Conservation (phyloP, 1,140 invertebrate genomes). For the Pseudomyrmex concolor region DNA sequence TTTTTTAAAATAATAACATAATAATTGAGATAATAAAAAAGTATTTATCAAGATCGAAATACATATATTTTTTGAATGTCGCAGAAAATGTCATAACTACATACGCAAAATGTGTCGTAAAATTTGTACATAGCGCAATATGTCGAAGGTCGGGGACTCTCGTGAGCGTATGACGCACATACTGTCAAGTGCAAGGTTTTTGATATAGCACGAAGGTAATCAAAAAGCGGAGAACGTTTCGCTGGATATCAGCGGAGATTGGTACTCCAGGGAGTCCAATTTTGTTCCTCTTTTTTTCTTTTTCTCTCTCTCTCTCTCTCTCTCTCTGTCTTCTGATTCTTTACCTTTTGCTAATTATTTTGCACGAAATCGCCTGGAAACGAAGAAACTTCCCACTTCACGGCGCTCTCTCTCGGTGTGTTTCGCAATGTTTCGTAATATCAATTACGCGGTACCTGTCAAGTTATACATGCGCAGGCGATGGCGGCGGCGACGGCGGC, state of each 20-base stretch:
- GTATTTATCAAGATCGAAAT: not conserved
- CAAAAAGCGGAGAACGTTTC: not conserved
- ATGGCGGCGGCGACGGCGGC: not conserved
- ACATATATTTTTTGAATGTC: not conserved
- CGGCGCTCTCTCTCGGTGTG: not conserved
- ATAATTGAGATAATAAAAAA: not conserved
- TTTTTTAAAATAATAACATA: not conserved
- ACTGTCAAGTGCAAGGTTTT: constrained; percentile 59
- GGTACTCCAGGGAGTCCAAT: constrained; percentile 45
- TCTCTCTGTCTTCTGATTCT: not conserved
- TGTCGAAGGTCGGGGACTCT: constrained; percentile 45
- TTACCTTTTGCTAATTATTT: constrained; percentile 63
- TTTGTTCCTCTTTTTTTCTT: not conserved
- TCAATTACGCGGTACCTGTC: constrained; percentile 72
- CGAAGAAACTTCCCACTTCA: constrained; percentile 53
- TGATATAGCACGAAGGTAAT: constrained; percentile 37
- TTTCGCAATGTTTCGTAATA: constrained; percentile 72
- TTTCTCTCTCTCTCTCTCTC: not conserved
- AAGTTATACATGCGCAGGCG: constrained; percentile 44
- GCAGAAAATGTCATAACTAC: not conserved
- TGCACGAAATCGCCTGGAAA: constrained; percentile 65
- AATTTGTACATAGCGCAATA: constrained; percentile 28
- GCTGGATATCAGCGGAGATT: constrained; percentile 37
- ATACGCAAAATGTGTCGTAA: constrained; percentile 11
- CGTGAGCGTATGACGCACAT: constrained; percentile 15